Conservation (phyloP, 2,113 vertebrate genomes). For the Sorex araneus region DNA sequence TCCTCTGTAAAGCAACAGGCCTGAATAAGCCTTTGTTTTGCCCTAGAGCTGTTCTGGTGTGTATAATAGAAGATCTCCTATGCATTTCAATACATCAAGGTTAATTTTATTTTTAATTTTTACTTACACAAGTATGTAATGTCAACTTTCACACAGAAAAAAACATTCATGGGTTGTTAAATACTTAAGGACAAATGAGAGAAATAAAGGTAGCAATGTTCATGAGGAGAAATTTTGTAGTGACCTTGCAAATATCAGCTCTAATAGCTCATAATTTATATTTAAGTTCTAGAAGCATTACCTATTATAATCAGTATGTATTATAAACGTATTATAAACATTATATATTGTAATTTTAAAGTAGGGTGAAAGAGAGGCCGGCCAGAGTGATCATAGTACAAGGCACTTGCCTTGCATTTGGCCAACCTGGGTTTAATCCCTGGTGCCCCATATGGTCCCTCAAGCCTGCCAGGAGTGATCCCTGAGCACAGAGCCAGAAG, state of each 20-base stretch:
- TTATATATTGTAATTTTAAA: too few relatives aligned
- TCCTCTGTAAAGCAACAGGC: too few relatives aligned
- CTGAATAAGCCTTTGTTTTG: neutral
- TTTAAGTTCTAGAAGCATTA: neutral
- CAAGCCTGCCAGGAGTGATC: too few relatives aligned
- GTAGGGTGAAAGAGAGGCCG: too few relatives aligned
- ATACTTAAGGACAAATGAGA: neutral
- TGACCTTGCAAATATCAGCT: neutral
- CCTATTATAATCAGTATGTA: neutral
- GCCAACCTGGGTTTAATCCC: too few relatives aligned
- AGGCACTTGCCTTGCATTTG: too few relatives aligned
- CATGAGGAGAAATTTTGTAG: neutral
- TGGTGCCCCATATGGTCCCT: too few relatives aligned
- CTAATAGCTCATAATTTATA: neutral
- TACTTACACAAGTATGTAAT: neutral
- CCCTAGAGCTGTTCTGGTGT: neutral
- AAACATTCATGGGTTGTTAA: neutral
- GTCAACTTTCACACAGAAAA: neutral
- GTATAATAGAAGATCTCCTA: neutral
- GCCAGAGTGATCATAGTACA: too few relatives aligned
- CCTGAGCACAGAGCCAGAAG: too few relatives aligned
- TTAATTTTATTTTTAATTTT: conserved; percentile 7
- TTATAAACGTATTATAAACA: neutral
- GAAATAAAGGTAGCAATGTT: neutral
- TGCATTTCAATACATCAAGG: neutral